A percentile compares a stretch with the other conserved stretches of the same genome.
phyloP scores from a whole-genome alignment of 2,888 invertebrate genomes.

The Furcula furcula region DNA sequence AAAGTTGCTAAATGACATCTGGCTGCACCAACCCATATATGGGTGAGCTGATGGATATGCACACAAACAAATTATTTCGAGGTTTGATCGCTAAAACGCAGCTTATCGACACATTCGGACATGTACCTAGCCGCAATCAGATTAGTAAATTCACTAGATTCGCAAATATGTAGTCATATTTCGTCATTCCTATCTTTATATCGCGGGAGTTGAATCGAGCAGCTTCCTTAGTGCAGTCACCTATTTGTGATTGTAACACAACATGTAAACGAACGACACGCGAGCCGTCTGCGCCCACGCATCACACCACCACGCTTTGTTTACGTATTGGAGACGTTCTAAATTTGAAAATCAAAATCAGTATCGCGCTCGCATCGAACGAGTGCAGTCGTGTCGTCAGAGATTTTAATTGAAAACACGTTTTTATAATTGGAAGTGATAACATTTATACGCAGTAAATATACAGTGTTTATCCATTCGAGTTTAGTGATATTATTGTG shows the following conservation, averaged over 20 bases:
- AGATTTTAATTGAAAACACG: not conserved
- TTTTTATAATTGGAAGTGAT: not conserved
- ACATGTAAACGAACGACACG: slow-evolving; percentile 19
- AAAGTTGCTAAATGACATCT: no score
- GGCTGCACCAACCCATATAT: no score
- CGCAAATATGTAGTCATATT: no score
- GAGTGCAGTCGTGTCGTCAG: slow-evolving; percentile 40
- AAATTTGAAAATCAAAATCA: slow-evolving; percentile 46
- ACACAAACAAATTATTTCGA: no score
- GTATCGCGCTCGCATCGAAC: slow-evolving; percentile 45
- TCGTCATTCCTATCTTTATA: no score
- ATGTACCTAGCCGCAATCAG: no score
- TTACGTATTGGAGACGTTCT: slow-evolving; percentile 41
- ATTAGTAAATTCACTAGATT: no score
- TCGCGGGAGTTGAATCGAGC: no score
- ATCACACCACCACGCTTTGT: slow-evolving; percentile 35
- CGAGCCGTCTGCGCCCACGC: slow-evolving; percentile 29
- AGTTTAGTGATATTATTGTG: slow-evolving; percentile 1
- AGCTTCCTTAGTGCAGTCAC: slow-evolving; percentile 12
- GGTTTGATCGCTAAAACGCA: no score
- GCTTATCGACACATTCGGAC: no score
- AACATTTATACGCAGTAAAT: slow-evolving; percentile 21
- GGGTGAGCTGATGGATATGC: no score
- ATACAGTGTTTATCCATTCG: slow-evolving; percentile 6
- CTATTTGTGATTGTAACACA: slow-evolving; percentile 13